phyloP scores from a whole-genome alignment of 2,888 invertebrate genomes.

The Oxytorus armatus region DNA sequence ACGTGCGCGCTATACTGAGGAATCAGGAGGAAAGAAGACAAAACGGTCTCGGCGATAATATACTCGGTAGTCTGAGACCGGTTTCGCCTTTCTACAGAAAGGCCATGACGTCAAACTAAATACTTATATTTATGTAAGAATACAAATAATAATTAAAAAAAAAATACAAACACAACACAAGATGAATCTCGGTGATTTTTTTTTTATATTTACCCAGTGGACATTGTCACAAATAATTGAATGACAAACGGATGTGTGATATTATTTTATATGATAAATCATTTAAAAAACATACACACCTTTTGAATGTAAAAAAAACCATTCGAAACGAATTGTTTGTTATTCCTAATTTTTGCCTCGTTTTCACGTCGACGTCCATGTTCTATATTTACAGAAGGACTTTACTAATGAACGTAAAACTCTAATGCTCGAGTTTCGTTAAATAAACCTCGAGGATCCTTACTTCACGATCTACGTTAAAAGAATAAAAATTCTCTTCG shows the following conservation, averaged over 20 bases:
- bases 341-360: background rate
- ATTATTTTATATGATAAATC: background rate
- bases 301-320: slow-evolving; percentile 13
- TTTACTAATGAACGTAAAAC: slow-evolving; percentile 12
- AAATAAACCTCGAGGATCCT: background rate
- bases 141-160: background rate
- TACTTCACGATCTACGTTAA: background rate
- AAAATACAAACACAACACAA: background rate
- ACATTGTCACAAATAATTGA: slow-evolving; percentile 9
- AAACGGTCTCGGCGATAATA: slow-evolving; percentile 87
- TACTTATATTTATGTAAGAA: background rate
- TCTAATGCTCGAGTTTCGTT: background rate
- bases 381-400: slow-evolving; percentile 54
- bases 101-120: slow-evolving; percentile 14
- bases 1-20: slow-evolving; percentile 87
- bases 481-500: background rate
- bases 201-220: slow-evolving; percentile 1
- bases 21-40: slow-evolving; percentile 87
- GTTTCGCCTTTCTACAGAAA: slow-evolving; percentile 87
- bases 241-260: background rate
- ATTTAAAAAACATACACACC: no score
- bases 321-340: background rate
- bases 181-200: slow-evolving; percentile 18
- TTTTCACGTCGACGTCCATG: slow-evolving; percentile 6
- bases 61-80: slow-evolving; percentile 87